Conservation (phyloP, 2,113 vertebrate species). For the Amphiprion ocellaris region DNA sequence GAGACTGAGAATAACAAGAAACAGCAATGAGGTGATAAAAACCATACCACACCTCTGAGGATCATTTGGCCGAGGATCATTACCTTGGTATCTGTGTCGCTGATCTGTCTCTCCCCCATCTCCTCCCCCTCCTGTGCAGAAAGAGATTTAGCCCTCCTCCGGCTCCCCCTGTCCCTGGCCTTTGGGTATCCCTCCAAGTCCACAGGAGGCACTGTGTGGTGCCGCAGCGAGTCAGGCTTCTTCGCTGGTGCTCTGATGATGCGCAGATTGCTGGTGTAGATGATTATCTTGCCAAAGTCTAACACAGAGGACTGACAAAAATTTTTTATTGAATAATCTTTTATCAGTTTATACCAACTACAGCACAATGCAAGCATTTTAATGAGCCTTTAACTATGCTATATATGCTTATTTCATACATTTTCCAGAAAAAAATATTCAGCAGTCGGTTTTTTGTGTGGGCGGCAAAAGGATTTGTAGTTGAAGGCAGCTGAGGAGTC, state of each 20-base stretch:
- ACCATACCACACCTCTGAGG: slow-evolving; percentile 42
- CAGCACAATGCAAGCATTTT: neutral
- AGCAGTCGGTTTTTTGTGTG: slow-evolving; percentile 22
- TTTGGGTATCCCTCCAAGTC: slow-evolving; percentile 76
- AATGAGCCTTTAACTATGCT: neutral
- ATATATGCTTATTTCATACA: neutral
- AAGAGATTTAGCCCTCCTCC: slow-evolving; percentile 62
- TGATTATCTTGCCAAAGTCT: slow-evolving; percentile 98
- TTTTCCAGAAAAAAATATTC: neutral
- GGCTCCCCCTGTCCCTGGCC: slow-evolving; percentile 62
- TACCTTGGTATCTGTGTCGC: slow-evolving; percentile 68
- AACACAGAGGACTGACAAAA: slow-evolving; percentile 84
- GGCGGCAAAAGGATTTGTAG: slow-evolving; percentile 20
- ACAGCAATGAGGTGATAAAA: slow-evolving; percentile 49
- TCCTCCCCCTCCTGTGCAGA: slow-evolving; percentile 46
- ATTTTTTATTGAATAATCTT: neutral
- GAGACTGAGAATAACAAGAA: slow-evolving; percentile 15
- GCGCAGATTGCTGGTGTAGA: slow-evolving; percentile 97
- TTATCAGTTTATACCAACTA: neutral
- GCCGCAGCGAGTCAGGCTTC: slow-evolving; percentile 84
- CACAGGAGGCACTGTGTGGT: slow-evolving; percentile 75
- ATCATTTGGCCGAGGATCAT: slow-evolving; percentile 63
- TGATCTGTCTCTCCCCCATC: slow-evolving; percentile 55
- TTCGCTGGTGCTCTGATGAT: slow-evolving; percentile 91
- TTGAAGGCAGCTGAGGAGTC: slow-evolving; percentile 12